Evolutionary conservation across 2,888 invertebrate genomes (phyloP).

Genomic region (Caenorhabditis plicata): DNA sequence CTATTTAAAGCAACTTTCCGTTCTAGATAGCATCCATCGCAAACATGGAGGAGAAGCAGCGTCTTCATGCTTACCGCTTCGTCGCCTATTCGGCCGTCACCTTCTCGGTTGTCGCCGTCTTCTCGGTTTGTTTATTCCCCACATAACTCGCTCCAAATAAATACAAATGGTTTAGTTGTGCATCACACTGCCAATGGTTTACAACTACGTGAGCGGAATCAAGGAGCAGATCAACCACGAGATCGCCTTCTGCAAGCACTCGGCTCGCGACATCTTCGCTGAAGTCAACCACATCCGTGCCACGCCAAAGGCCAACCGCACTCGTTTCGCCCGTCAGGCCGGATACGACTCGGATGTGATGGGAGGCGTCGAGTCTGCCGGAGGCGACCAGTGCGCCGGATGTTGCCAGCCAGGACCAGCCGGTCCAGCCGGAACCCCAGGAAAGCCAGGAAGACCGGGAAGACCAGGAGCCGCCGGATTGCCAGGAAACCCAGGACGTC

Average conservation of each 20-base stretch:
- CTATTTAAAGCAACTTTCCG: too few relatives aligned
- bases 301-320: conserved; percentile 30
- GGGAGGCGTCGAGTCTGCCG: neutral
- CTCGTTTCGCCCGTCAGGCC: conserved; percentile 45
- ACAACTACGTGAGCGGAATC: conserved; percentile 26
- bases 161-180: conserved; percentile 15
- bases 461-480: conserved; percentile 45
- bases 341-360: conserved; percentile 18
- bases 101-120: conserved; percentile 41
- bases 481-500: conserved; percentile 45
- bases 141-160: neutral
- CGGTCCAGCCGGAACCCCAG: conserved; percentile 43
- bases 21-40: too few relatives aligned
- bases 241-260: conserved; percentile 32
- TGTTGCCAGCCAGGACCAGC: conserved; percentile 55
- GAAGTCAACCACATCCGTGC: conserved; percentile 47
- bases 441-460: conserved; percentile 45
- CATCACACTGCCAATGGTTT: conserved; percentile 30
- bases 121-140: conserved; percentile 22
- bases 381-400: conserved; percentile 34
- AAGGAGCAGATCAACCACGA: conserved; percentile 28
- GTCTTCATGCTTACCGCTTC: conserved; percentile 34
- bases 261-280: conserved; percentile 41
- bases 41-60: conserved; percentile 8
- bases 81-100: conserved; percentile 44